These are phyloP conservation scores for Anguilla pacifica DNA, from an alignment of 2,797 vertebrate species.

Conservation along the genomic window DNA sequence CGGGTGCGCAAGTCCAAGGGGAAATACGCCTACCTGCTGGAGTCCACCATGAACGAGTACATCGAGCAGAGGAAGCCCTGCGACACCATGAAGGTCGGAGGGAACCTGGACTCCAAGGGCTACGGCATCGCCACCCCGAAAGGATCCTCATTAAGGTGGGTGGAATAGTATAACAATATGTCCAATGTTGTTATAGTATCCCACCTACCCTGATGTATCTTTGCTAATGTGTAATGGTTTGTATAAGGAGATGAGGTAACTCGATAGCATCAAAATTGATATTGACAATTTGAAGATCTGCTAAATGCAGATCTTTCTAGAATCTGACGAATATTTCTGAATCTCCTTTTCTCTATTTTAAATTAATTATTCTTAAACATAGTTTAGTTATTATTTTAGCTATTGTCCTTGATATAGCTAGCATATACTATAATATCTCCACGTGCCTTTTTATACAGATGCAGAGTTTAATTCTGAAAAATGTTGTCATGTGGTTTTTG, in stretches of 20 bases:
- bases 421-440: slow-evolving; percentile 16
- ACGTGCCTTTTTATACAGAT: slow-evolving; percentile 23
- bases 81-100: slow-evolving; percentile 99
- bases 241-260: slow-evolving; percentile 82
- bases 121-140: slow-evolving; percentile 98
- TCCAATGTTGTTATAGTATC: slow-evolving; percentile 99
- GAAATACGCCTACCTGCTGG: slow-evolving; percentile 96
- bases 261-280: slow-evolving; percentile 52
- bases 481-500: neutral
- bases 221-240: slow-evolving; percentile 81
- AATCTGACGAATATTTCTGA: neutral
- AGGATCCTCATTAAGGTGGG: slow-evolving; percentile 99
- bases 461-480: slow-evolving; percentile 15
- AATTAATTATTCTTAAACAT: neutral
- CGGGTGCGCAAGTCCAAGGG: slow-evolving; percentile 96
- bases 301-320: slow-evolving; percentile 10
- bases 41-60: slow-evolving; percentile 99
- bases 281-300: slow-evolving; percentile 26
- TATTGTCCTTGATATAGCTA: neutral
- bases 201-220: slow-evolving; percentile 99
- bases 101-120: slow-evolving; percentile 98
- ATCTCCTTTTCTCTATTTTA: slow-evolving; percentile 3
- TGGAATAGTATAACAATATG: slow-evolving; percentile 99
- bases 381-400: neutral
- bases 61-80: slow-evolving; percentile 97